phyloP scores from a whole-genome alignment of 2,888 invertebrate species.

The Tuberolachnus salignus region DNA sequence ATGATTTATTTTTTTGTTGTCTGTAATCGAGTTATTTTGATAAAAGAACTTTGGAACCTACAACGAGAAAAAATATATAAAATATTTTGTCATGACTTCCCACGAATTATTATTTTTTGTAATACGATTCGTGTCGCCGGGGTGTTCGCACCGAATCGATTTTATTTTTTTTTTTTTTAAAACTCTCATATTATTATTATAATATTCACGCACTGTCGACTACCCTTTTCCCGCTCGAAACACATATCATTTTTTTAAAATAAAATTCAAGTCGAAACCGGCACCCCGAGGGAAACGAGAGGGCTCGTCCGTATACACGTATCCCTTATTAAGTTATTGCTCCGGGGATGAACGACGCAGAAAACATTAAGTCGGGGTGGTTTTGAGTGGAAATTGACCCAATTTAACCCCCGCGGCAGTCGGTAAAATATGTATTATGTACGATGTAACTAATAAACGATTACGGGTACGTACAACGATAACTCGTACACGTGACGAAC shows the following conservation, averaged over 20 bases:
- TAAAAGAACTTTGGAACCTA: no score
- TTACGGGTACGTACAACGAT: conserved; percentile 2
- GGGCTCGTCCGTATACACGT: neutral
- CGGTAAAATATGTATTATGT: conserved; percentile 11
- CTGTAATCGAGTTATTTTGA: no score
- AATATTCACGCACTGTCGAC: conserved; percentile 12
- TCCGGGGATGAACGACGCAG: neutral
- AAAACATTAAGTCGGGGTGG: conserved; percentile 4
- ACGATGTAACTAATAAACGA: conserved; percentile 21
- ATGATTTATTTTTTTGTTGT: no score
- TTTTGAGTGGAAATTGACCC: conserved; percentile 15
- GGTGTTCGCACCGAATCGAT: neutral
- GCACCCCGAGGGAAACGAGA: conserved; percentile 18
- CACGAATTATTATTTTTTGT: no score
- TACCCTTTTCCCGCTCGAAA: neutral
- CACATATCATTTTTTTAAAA: conserved; percentile 4
- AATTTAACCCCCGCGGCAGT: conserved; percentile 42
- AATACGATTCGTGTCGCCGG: no score
- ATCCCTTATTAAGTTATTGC: conserved; percentile 34
- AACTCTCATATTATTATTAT: neutral
- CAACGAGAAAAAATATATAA: no score
- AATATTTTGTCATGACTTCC: no score
- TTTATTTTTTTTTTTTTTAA: neutral
- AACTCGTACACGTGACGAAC: conserved; percentile 11
- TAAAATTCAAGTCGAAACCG: neutral